A percentile compares a stretch with the other conserved stretches of the same genome.
phyloP scores from a whole-genome alignment of 2,113 vertebrate genomes.

The Platysteira castanea region DNA sequence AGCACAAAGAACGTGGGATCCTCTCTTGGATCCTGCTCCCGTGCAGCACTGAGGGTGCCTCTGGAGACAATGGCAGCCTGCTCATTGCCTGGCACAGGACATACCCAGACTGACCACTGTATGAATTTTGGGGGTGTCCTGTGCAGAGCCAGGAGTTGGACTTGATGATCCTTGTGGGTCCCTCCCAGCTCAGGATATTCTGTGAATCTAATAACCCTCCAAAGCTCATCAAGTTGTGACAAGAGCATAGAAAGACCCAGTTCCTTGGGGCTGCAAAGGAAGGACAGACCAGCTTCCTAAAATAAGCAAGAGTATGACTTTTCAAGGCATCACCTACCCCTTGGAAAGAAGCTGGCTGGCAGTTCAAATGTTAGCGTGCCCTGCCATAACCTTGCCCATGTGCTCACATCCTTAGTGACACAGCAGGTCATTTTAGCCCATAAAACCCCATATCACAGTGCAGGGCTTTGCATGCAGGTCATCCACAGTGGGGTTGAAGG shows the following conservation, averaged over 20 bases:
- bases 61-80: not conserved
- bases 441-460: not conserved
- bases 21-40: not conserved
- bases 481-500: not conserved
- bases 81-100: not conserved
- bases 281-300: not conserved
- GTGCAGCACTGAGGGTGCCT: fast-evolving
- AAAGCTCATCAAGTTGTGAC: not conserved
- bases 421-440: not conserved
- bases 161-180: not conserved
- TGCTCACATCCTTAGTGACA: not conserved
- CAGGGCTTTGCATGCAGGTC: not conserved
- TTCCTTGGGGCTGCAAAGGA: not conserved
- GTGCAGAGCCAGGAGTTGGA: not conserved
- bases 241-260: not conserved
- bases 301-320: not conserved
- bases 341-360: not conserved
- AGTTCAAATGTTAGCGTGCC: not conserved
- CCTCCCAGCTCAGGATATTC: not conserved
- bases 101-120: not conserved
- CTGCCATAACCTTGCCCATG: not conserved
- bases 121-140: not conserved
- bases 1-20: fast-evolving
- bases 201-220: not conserved
- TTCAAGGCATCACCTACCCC: not conserved